These are phyloP conservation scores for Aldabrachelys gigantea DNA, from an alignment of 2,113 vertebrate species.

Conservation along the genomic window DNA sequence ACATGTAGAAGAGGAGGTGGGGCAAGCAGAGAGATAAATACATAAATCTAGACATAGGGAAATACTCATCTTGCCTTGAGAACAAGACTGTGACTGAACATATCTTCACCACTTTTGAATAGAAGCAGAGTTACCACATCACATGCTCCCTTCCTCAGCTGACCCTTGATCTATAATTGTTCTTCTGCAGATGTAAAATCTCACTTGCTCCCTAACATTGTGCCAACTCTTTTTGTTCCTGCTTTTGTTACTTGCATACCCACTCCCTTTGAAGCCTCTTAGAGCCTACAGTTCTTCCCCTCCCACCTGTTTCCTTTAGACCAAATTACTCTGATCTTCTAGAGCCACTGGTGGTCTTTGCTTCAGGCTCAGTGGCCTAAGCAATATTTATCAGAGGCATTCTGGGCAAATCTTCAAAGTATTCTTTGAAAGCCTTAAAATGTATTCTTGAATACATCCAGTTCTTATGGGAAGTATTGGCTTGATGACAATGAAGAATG, in stretches of 20 bases:
- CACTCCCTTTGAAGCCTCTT: neutral
- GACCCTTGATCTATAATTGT: neutral
- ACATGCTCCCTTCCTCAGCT: neutral
- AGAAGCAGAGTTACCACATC: neutral
- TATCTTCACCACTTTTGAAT: neutral
- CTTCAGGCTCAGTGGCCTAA: neutral
- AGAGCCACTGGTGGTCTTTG: neutral
- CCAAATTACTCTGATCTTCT: neutral
- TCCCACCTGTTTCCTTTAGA: neutral
- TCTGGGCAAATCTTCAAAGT: too few species aligned
- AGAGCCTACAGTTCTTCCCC: neutral
- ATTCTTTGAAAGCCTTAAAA: too few species aligned
- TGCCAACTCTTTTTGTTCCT: neutral
- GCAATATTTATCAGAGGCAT: too few species aligned
- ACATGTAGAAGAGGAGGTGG: neutral
- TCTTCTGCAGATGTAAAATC: neutral
- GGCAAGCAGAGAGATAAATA: neutral
- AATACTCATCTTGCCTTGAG: neutral
- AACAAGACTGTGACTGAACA: neutral
- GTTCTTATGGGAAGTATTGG: too few species aligned
- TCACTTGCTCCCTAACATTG: neutral
- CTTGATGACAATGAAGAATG: too few species aligned
- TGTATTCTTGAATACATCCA: too few species aligned
- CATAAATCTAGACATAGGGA: neutral
- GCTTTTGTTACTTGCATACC: neutral